phyloP scores from a whole-genome alignment of 2,888 invertebrate genomes.

The Acleris cristana region DNA sequence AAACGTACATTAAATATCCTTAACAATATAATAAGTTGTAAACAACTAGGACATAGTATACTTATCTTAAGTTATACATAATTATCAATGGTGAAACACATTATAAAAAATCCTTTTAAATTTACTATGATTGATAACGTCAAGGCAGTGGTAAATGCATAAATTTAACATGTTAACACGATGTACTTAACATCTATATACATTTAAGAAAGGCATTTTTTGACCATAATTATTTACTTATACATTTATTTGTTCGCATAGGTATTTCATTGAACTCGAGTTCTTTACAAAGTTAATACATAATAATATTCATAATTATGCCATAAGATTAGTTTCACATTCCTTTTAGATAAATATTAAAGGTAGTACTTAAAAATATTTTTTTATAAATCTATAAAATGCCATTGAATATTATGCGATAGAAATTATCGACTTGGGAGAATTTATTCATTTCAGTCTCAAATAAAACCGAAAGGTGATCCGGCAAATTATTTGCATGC shows the following conservation, averaged over 20 bases:
- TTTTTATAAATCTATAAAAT: slow-evolving; percentile 32
- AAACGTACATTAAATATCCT: slow-evolving; percentile 33
- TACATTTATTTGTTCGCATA: slow-evolving; percentile 33
- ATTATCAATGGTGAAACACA: slow-evolving; percentile 59
- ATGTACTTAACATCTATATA: slow-evolving; percentile 54
- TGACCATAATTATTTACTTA: slow-evolving; percentile 18
- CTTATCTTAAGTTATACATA: slow-evolving; percentile 52
- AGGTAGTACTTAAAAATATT: slow-evolving; percentile 22
- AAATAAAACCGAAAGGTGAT: slow-evolving; percentile 21
- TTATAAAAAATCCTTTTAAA: slow-evolving; percentile 62
- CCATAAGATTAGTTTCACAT: slow-evolving; percentile 31
- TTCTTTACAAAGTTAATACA: slow-evolving; percentile 6
- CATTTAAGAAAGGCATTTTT: slow-evolving; percentile 50
- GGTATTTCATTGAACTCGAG: slow-evolving; percentile 4
- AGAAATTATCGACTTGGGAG: slow-evolving; percentile 24
- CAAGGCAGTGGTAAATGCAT: slow-evolving; percentile 75
- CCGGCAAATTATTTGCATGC: too few relatives aligned
- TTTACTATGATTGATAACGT: slow-evolving; percentile 64
- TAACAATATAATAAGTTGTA: slow-evolving; percentile 40
- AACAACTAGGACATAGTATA: slow-evolving; percentile 40
- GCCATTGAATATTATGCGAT: slow-evolving; percentile 37
- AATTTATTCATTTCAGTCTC: slow-evolving; percentile 33
- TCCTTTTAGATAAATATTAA: slow-evolving; percentile 21
- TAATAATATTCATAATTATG: slow-evolving; percentile 31
- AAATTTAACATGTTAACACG: slow-evolving; percentile 58